Percentiles rank a stretch among this genome's conserved stretches.
Conservation (phyloP, 2,888 invertebrate genomes). For the Epistrophella euchroma region DNA sequence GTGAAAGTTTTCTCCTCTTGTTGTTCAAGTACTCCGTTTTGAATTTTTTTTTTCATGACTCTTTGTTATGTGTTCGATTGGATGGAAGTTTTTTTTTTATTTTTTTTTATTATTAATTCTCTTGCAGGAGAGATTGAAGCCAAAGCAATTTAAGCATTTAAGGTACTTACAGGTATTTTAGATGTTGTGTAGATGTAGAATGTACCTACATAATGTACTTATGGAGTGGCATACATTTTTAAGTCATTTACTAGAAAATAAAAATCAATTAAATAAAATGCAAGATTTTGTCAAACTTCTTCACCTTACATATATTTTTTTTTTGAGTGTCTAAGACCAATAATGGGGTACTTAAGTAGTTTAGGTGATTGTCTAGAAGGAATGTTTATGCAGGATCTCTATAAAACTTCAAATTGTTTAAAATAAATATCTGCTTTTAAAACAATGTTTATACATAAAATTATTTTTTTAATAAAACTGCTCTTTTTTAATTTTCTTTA, state of each 20-base stretch:
- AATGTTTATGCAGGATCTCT: too few species aligned
- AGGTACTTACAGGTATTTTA: too few species aligned
- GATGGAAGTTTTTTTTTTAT: slow-evolving; percentile 22
- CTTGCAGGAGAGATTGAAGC: slow-evolving; percentile 5
- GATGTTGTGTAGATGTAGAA: neutral
- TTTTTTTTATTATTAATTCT: slow-evolving; percentile 13
- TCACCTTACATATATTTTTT: too few species aligned
- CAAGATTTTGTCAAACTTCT: too few species aligned
- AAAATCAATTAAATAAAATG: neutral
- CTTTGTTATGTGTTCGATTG: slow-evolving; percentile 51
- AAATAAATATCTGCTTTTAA: too few species aligned
- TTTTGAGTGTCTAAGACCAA: too few species aligned
- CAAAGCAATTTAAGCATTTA: slow-evolving; percentile 32
- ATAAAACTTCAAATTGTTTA: too few species aligned
- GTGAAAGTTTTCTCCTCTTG: slow-evolving; percentile 66
- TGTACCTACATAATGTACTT: neutral
- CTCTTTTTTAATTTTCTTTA: too few species aligned
- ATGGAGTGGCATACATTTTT: slow-evolving; percentile 4
- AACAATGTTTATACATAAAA: too few species aligned
- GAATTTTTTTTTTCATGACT: slow-evolving; percentile 40
- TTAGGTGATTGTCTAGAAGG: too few species aligned
- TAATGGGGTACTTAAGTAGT: too few species aligned
- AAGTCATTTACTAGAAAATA: neutral
- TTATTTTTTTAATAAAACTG: too few species aligned
- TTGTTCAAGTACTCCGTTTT: slow-evolving; percentile 48